Base-by-base conservation (phyloP, 2,113 vertebrate genomes). In the Octodon degus region DNA sequence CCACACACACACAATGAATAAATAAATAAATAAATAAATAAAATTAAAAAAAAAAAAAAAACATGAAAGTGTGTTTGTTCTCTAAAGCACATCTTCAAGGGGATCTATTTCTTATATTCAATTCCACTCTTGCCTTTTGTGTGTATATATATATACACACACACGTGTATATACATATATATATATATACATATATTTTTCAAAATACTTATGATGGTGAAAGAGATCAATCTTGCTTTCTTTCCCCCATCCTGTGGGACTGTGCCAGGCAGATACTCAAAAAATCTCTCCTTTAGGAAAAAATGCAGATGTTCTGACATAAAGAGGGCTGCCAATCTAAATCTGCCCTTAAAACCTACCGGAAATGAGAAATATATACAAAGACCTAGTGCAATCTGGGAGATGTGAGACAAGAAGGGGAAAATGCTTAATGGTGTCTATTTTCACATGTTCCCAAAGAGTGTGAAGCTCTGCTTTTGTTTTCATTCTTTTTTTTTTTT, bases 381-480 rank as follows among this genome's bases (percentile, higher is more conserved):
- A 19, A 85, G 40, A 50, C 34, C 83, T 13, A 30, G 43, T 50
- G 10, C 58, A 87, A 74, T 37, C 55, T 43, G 68, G 43, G 82
- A 87, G 65, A 32, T 82, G 2, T 92, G 47, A 89, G 68, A 70
- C n/a, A 68, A 27, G 32, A 68, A 22, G 22, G 6, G 11, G 25
- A 79, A 79, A 89, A 32, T 68, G 60, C 32, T 68, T 89, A 81
- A 77, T 70, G 63, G 72, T 27, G 62, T 84, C 55, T 87, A 22
- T 67, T 84, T 79, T 30, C 88, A 65, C 83, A 58, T 88, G 72
- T 72, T 53, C 82, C 92, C 83, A 74, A 43, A 95, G 58, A 95
- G 40, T 43, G 82, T 62, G 53, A 68, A 34, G 32, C 34, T 34
- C 14, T 34, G 62, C 16, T 14, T 67, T 13, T 67, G 32, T 68